A percentile compares a stretch with the other conserved stretches of the same genome.
These are phyloP conservation scores for Trachurus trachurus DNA, from an alignment of 2,797 vertebrate species.

Conservation along the genomic window DNA sequence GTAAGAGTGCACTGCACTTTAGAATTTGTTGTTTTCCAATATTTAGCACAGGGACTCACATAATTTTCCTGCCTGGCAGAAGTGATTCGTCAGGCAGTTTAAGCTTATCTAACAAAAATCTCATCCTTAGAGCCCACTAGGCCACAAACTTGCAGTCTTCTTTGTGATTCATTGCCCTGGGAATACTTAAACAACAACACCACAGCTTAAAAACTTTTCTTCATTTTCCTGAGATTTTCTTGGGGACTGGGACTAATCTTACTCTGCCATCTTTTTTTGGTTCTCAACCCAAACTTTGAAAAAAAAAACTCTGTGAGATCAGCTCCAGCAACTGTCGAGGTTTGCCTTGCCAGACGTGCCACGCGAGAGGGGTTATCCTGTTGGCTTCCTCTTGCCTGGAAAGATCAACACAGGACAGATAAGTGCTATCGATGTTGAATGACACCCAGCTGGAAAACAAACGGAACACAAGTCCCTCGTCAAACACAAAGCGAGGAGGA, in stretches of 20 bases:
- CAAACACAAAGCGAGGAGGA: conserved; percentile 13
- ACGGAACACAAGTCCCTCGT: conserved; percentile 39
- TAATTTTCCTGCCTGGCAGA: conserved; percentile 29
- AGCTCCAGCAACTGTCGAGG: conserved; percentile 9
- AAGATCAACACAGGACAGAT: conserved; percentile 62
- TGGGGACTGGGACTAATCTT: conserved; percentile 27
- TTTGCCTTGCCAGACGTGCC: conserved; percentile 46
- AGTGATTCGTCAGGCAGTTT: conserved; percentile 35
- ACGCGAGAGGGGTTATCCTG: conserved; percentile 49
- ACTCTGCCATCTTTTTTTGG: conserved; percentile 4
- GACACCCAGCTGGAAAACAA: conserved; percentile 70
- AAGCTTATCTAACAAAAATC: conserved; percentile 31
- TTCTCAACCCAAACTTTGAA: conserved; percentile 29
- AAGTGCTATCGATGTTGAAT: conserved; percentile 67
- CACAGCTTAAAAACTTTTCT: conserved; percentile 25
- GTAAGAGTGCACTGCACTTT: conserved; percentile 15
- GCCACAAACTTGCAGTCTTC: conserved; percentile 1
- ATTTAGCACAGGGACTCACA: background rate
- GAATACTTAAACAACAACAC: conserved; percentile 22
- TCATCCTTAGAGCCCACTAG: conserved; percentile 4
- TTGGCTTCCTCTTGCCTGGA: conserved; percentile 33
- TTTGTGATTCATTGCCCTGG: conserved; percentile 3
- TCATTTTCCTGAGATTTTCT: conserved; percentile 35
- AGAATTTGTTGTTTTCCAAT: conserved; percentile 29
- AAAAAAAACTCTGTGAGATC: conserved; percentile 23